phyloP scores from a whole-genome alignment of 2,113 vertebrate species.

The Sclerurus mexicanus region DNA sequence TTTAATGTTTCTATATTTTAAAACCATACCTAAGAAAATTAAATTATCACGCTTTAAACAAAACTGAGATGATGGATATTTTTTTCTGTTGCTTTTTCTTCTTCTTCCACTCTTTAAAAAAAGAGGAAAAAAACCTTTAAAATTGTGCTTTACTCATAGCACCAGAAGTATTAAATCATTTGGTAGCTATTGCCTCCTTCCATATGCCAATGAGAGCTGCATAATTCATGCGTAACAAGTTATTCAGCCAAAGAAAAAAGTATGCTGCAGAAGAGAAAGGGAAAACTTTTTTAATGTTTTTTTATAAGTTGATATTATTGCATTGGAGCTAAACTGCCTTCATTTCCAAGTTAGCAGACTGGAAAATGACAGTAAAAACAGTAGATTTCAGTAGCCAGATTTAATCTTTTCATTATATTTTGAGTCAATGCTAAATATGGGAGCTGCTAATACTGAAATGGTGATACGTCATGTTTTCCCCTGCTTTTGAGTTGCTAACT shows the following conservation, averaged over 20 bases:
- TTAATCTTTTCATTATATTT: constrained; percentile 41
- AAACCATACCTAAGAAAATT: neutral
- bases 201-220: constrained; percentile 14
- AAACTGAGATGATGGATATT: neutral
- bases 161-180: constrained; percentile 41
- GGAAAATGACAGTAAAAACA: constrained; percentile 40
- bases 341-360: constrained; percentile 36
- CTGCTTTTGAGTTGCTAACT: neutral
- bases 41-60: neutral
- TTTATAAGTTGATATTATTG: constrained; percentile 18
- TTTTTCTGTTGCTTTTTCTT: neutral
- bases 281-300: neutral
- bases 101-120: neutral
- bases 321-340: neutral
- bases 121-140: neutral
- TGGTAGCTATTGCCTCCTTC: neutral
- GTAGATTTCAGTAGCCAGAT: constrained; percentile 27
- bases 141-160: neutral
- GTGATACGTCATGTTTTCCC: neutral
- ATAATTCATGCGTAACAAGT: constrained; percentile 42
- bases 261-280: constrained; percentile 14
- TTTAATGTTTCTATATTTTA: neutral
- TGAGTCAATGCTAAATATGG: constrained; percentile 25
- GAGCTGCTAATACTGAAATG: neutral
- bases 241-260: constrained; percentile 9